phyloP scores from a whole-genome alignment of 2,888 invertebrate species.

The Mesodorylaimus sp. region DNA sequence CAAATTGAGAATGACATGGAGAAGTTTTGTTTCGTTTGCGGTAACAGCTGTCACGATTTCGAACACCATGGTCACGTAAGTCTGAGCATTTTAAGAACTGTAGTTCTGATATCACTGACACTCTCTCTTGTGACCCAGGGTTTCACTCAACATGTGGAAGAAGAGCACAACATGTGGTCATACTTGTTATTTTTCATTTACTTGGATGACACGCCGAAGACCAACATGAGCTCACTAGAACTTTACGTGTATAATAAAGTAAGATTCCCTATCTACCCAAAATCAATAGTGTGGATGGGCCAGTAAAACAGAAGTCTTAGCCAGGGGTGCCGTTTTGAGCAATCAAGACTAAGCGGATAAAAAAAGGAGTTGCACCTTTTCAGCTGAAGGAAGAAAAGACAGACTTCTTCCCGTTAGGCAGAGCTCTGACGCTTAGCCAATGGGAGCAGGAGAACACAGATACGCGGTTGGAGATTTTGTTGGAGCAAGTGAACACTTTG shows the following conservation, averaged over 20 bases:
- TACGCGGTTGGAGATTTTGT: constrained; percentile 24
- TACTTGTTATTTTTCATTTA: constrained; percentile 36
- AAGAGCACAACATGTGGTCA: constrained; percentile 35
- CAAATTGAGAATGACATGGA: constrained; percentile 34
- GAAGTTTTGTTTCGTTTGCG: constrained; percentile 33
- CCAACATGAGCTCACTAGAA: constrained; percentile 33
- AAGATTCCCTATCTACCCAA: too few relatives aligned
- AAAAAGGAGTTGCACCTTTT: background rate
- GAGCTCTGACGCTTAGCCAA: constrained; percentile 25
- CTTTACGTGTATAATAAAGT: constrained; percentile 31
- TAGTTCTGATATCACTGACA: background rate
- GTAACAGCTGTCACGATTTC: constrained; percentile 33
- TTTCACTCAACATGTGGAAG: constrained; percentile 31
- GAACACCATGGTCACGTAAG: constrained; percentile 32
- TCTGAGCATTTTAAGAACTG: background rate
- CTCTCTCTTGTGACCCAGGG: constrained; percentile 16
- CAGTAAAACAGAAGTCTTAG: background rate
- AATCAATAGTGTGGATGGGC: too few relatives aligned
- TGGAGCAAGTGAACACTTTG: constrained; percentile 28
- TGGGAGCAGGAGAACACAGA: constrained; percentile 29
- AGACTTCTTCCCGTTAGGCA: constrained; percentile 31
- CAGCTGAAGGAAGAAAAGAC: constrained; percentile 9
- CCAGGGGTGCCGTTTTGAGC: background rate
- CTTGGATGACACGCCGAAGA: constrained; percentile 32
- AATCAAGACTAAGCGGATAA: background rate